Conservation (phyloP, 1,140 invertebrate genomes). For the Hypothenemus hampei region DNA sequence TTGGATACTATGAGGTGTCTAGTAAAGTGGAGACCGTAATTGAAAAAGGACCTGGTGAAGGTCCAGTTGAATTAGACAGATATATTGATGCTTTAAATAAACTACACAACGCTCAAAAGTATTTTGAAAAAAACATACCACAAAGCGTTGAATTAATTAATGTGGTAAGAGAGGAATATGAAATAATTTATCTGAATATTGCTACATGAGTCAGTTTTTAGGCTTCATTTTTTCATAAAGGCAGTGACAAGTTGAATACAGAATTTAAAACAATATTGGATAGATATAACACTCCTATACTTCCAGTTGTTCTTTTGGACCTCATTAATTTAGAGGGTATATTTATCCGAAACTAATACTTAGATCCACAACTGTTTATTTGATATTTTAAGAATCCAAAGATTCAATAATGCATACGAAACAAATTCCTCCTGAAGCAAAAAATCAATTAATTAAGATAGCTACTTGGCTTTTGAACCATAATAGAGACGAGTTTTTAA, state of each 20-base stretch:
- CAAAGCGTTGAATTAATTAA: slow-evolving; percentile 92
- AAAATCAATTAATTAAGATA: slow-evolving; percentile 70
- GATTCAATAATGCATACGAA: slow-evolving; percentile 29
- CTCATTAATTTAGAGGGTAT: slow-evolving; percentile 81
- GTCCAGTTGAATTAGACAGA: slow-evolving; percentile 56
- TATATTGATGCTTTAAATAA: slow-evolving; percentile 81
- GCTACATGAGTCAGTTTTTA: slow-evolving; percentile 42
- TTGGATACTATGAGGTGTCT: slow-evolving; percentile 83
- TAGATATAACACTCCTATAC: slow-evolving; percentile 80
- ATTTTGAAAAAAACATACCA: slow-evolving; percentile 91
- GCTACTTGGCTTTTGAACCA: slow-evolving; percentile 80
- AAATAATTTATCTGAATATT: neutral
- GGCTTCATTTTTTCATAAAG: slow-evolving; percentile 68
- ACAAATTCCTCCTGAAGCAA: slow-evolving; percentile 51
- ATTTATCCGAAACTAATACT: slow-evolving; percentile 5
- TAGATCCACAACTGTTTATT: neutral
- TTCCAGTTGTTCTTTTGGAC: slow-evolving; percentile 79
- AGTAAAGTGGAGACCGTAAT: slow-evolving; percentile 79
- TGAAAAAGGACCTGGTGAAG: slow-evolving; percentile 61
- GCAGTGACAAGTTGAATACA: slow-evolving; percentile 69
- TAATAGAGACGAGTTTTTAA: slow-evolving; percentile 71
- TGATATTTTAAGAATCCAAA: slow-evolving; percentile 37
- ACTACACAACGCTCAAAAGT: slow-evolving; percentile 79
- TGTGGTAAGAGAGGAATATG: slow-evolving; percentile 59
- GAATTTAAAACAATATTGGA: slow-evolving; percentile 84